Conservation (phyloP, 2,113 vertebrate genomes). For the Desmodus rotundus region DNA sequence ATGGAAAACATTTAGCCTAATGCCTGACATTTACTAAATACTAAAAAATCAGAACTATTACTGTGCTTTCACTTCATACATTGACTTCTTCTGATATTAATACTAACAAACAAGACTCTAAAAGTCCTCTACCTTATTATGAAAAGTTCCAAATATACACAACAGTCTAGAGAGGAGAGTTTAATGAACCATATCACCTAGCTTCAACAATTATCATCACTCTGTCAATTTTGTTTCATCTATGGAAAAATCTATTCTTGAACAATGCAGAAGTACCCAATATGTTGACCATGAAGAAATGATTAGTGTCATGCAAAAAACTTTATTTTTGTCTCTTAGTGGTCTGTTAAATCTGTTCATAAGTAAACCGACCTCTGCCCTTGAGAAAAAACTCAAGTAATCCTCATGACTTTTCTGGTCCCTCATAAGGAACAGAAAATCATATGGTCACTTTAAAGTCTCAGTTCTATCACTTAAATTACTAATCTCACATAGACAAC, state of each 20-base stretch:
- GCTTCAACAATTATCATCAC: background rate
- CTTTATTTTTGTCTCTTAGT: slow-evolving; percentile 2
- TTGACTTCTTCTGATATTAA: slow-evolving; percentile 19
- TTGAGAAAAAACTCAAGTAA: slow-evolving; percentile 9
- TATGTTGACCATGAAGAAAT: background rate
- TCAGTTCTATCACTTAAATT: slow-evolving; percentile 7
- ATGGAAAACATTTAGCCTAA: slow-evolving; percentile 3
- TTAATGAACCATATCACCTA: background rate
- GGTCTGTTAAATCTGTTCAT: background rate
- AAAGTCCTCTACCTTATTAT: background rate
- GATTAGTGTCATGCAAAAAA: background rate
- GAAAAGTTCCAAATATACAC: background rate
- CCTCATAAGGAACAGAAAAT: slow-evolving; percentile 26
- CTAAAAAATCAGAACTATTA: slow-evolving; percentile 12
- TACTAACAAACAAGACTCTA: background rate
- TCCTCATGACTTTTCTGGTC: background rate
- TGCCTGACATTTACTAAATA: background rate
- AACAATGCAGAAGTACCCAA: background rate
- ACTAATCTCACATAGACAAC: background rate
- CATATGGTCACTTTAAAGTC: background rate
- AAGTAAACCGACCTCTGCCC: background rate
- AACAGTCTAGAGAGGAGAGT: background rate
- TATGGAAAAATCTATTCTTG: slow-evolving; percentile 12
- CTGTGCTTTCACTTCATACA: slow-evolving; percentile 2
- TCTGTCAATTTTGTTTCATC: background rate